phyloP scores from a whole-genome alignment of 1,140 invertebrate genomes.

The Arctopsyche grandis region DNA sequence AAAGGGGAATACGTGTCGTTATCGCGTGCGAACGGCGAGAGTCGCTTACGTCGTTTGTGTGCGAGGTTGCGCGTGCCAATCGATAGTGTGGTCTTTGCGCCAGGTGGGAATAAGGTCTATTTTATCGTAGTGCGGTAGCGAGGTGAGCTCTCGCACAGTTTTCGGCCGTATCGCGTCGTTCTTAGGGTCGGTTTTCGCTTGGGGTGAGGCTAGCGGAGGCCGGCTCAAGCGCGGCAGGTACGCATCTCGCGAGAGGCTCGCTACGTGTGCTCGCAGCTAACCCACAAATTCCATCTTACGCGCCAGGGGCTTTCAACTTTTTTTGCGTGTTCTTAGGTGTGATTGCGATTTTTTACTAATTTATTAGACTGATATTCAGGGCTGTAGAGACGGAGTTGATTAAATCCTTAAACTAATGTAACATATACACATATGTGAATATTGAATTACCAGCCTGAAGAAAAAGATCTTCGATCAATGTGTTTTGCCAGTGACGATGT shows the following conservation, averaged over 20 bases:
- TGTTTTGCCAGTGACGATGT: no score
- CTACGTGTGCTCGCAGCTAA: not conserved
- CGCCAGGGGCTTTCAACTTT: constrained; percentile 15
- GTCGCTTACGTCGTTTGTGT: not conserved
- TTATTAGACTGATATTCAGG: not conserved
- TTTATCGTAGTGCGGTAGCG: not conserved
- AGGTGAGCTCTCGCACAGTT: not conserved
- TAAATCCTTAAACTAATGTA: no score
- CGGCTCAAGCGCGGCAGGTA: constrained; percentile 8
- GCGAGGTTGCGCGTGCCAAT: constrained; percentile 7
- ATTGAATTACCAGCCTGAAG: no score
- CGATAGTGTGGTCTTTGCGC: constrained; percentile 21
- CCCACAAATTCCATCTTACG: constrained; percentile 26
- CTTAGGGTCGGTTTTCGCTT: not conserved
- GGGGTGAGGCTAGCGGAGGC: not conserved
- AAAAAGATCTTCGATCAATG: no score
- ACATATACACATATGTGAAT: no score
- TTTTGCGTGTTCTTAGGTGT: no score
- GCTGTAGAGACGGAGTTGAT: no score
- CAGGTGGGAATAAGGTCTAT: constrained; percentile 23
- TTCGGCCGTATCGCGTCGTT: not conserved
- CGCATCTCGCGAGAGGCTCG: constrained; percentile 21
- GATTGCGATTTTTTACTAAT: no score
- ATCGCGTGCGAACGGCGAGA: not conserved
- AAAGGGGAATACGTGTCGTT: not conserved